Percentiles rank a stretch among this genome's conserved stretches.
Evolutionary conservation across 2,113 vertebrate genomes (phyloP).

Genomic region (Cottus gobio): DNA sequence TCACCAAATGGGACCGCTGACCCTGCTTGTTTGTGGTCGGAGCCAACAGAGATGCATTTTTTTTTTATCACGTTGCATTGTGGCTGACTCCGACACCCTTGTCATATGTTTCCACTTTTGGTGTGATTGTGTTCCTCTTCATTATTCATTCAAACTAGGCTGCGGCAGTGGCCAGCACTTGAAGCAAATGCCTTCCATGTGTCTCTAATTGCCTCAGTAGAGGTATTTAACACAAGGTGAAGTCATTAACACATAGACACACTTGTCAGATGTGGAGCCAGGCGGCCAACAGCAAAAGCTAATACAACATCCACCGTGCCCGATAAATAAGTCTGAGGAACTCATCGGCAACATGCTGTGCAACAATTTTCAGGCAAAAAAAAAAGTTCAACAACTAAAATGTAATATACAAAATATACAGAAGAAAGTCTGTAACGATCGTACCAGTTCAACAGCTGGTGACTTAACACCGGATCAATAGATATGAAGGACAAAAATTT

Average conservation of each 20-base stretch:
- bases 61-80: conserved; percentile 80
- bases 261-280: conserved; percentile 71
- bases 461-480: background rate
- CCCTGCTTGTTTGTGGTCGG: conserved; percentile 32
- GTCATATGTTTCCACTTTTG: conserved; percentile 94
- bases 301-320: background rate
- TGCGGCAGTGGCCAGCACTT: conserved; percentile 87
- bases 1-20: background rate
- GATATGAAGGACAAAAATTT: background rate
- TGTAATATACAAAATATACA: background rate
- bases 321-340: background rate
- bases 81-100: conserved; percentile 85
- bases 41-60: conserved; percentile 72
- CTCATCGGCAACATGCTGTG: background rate
- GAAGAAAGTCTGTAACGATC: background rate
- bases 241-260: conserved; percentile 78
- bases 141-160: conserved; percentile 89
- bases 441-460: background rate
- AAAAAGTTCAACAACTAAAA: background rate
- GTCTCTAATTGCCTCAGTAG: conserved; percentile 80
- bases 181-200: conserved; percentile 92
- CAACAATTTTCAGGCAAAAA: background rate
- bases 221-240: conserved; percentile 77
- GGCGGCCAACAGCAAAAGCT: conserved; percentile 29
- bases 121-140: conserved; percentile 95